phyloP scores from a whole-genome alignment of 2,888 invertebrate species.

The Dichetophora obliterata region DNA sequence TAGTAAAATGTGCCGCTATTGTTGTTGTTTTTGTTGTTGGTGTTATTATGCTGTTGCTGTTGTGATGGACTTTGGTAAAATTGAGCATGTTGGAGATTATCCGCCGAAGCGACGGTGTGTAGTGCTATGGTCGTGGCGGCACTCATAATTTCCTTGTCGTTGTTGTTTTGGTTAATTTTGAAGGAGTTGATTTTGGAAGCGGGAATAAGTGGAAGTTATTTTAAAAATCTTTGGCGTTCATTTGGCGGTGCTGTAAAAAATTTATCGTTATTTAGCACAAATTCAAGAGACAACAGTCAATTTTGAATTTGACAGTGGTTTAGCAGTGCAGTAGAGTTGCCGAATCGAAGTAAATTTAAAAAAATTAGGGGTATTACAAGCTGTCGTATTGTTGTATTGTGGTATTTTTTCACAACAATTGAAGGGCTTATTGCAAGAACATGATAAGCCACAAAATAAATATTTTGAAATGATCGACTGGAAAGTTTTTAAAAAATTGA shows the following conservation, averaged over 20 bases:
- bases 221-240: neutral
- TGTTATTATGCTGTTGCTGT: slow-evolving; percentile 4
- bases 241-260: neutral
- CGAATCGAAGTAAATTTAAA: neutral
- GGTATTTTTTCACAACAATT: too few species aligned
- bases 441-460: too few species aligned
- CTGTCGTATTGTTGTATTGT: too few species aligned
- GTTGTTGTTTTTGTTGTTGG: slow-evolving; percentile 39
- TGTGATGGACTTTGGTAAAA: slow-evolving; percentile 29
- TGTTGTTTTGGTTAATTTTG: neutral
- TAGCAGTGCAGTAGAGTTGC: too few species aligned
- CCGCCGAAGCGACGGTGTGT: slow-evolving; percentile 45
- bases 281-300: neutral
- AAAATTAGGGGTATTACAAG: too few species aligned
- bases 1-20: slow-evolving; percentile 45
- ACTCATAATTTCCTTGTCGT: slow-evolving; percentile 35
- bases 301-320: too few species aligned
- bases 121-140: slow-evolving; percentile 47
- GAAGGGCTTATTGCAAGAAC: too few species aligned
- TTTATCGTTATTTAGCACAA: neutral
- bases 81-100: slow-evolving; percentile 41
- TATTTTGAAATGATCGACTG: too few species aligned
- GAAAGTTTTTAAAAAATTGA: too few species aligned
- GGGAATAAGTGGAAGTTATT: neutral
- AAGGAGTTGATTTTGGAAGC: neutral